These are phyloP conservation scores for Luidia sarsii DNA, from an alignment of 53 echinoderm and acorn worm genomes.

Conservation along the genomic window DNA sequence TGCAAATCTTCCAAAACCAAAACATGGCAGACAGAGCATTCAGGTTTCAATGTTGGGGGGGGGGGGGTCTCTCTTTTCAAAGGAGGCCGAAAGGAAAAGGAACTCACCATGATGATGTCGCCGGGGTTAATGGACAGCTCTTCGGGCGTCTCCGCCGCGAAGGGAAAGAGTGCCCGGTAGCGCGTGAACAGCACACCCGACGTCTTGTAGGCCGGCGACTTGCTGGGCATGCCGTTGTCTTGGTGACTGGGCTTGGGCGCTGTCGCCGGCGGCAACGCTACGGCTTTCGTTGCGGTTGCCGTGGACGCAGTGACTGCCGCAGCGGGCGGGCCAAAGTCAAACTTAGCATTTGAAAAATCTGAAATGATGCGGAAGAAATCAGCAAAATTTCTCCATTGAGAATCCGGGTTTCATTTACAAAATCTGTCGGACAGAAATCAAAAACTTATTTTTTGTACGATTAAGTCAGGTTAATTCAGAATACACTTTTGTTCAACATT, in stretches of 20 bases:
- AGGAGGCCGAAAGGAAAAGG: no score
- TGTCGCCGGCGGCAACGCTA: constrained; percentile 47
- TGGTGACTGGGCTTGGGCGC: constrained; percentile 35
- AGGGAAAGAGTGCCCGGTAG: constrained; percentile 79
- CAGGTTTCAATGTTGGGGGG: no score
- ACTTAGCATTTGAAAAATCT: constrained; percentile 67
- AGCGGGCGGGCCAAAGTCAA: constrained; percentile 61
- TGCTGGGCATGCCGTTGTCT: constrained; percentile 16
- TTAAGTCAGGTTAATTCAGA: no score
- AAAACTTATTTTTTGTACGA: no score
- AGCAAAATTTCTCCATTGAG: no score
- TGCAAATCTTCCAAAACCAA: no score
- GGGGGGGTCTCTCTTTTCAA: no score
- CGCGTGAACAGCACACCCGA: constrained; percentile 54
- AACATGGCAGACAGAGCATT: no score
- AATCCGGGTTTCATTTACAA: no score
- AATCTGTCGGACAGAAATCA: no score
- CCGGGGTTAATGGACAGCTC: constrained; percentile 88
- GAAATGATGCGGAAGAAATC: constrained; percentile 12
- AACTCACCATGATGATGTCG: constrained; percentile 90
- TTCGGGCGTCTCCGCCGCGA: constrained; percentile 78
- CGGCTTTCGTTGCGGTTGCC: constrained; percentile 22
- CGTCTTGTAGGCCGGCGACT: constrained; percentile 7
- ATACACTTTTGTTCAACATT: no score
- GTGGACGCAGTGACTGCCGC: neutral